Percentiles rank a stretch among this genome's conserved stretches.
Evolutionary conservation across 2,797 vertebrate genomes (phyloP).

Genomic region (Hypotaenidia okinawae): DNA sequence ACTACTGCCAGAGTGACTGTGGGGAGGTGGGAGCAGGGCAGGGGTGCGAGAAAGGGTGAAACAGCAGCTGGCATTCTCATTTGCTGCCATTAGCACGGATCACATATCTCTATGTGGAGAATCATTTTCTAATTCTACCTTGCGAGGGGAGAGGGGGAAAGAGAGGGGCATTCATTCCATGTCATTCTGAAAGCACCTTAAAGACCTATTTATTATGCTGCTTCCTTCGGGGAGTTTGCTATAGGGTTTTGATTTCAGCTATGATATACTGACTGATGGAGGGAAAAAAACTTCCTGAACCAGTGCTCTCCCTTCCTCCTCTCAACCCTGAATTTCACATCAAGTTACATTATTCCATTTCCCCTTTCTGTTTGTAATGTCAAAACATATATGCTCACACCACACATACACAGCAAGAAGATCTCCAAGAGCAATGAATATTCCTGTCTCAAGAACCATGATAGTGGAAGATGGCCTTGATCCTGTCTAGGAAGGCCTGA

Average conservation of each 20-base stretch:
- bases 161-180: conserved; percentile 56
- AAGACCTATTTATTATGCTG: conserved; percentile 71
- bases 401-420: neutral
- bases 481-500: neutral
- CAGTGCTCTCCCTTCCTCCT: conserved; percentile 23
- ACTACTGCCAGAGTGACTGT: conserved; percentile 35
- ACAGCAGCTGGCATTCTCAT: conserved; percentile 58
- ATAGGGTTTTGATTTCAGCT: conserved; percentile 69
- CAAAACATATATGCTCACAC: neutral
- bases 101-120: conserved; percentile 3
- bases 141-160: conserved; percentile 45
- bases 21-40: conserved; percentile 37
- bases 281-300: conserved; percentile 44
- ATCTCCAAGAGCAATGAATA: neutral
- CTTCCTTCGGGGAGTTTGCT: conserved; percentile 68
- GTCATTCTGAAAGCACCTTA: conserved; percentile 70
- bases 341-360: neutral
- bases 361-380: neutral
- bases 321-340: conserved; percentile 23
- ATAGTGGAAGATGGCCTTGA: neutral
- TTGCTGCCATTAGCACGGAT: conserved; percentile 51
- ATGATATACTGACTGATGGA: conserved; percentile 53
- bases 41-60: conserved; percentile 18
- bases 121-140: conserved; percentile 65
- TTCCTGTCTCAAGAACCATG: neutral